Evolutionary conservation across 2,113 vertebrate genomes (phyloP).

Genomic region (Myodes glareolus): DNA sequence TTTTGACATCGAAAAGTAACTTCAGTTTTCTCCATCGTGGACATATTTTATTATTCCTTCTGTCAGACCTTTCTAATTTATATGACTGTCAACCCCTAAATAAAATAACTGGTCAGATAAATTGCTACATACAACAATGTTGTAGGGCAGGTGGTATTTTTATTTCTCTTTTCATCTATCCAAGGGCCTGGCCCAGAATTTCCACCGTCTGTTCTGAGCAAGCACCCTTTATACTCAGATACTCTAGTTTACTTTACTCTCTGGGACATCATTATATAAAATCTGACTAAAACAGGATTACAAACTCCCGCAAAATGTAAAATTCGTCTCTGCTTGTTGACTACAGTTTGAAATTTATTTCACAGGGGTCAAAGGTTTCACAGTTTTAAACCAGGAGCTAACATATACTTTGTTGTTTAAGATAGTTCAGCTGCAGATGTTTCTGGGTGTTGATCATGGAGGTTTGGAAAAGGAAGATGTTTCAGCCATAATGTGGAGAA

Average conservation of each 20-base stretch:
- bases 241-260: conserved; percentile 3
- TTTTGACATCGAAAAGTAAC: not conserved
- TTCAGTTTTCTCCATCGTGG: not conserved
- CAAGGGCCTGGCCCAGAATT: not conserved
- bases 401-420: not conserved
- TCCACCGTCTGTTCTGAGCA: not conserved
- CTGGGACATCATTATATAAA: not conserved
- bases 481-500: not conserved
- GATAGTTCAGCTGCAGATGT: conserved; percentile 42
- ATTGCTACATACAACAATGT: conserved; percentile 26
- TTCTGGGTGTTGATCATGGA: not conserved
- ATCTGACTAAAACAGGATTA: conserved; percentile 33
- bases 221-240: not conserved
- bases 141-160: not conserved
- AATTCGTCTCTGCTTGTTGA: not conserved
- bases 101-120: conserved; percentile 24
- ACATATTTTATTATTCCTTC: not conserved
- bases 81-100: not conserved
- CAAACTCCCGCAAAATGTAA: not conserved
- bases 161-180: not conserved
- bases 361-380: conserved; percentile 50
- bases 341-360: conserved; percentile 38
- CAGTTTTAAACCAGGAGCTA: conserved; percentile 59
- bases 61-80: not conserved
- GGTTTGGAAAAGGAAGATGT: not conserved